phyloP scores from a whole-genome alignment of 2,888 invertebrate species.

The Alitta virens region DNA sequence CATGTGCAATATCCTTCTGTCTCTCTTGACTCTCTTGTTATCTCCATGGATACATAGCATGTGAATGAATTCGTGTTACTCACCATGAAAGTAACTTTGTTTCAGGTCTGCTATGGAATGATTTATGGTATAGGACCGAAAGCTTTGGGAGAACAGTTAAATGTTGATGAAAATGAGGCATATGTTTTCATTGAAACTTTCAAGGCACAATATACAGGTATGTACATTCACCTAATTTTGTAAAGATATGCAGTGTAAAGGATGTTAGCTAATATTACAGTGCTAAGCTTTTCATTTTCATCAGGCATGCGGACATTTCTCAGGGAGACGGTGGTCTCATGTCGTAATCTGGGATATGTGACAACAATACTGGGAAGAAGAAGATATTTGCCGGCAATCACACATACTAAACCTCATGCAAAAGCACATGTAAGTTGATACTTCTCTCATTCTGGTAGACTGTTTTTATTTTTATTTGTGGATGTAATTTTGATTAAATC shows the following conservation, averaged over 20 bases:
- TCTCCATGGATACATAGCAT: no score
- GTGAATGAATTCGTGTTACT: no score
- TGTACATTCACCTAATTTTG: no score
- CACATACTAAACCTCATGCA: conserved; percentile 67
- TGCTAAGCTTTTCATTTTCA: background rate
- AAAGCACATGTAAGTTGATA: conserved; percentile 46
- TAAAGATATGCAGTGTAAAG: background rate
- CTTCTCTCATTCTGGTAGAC: background rate
- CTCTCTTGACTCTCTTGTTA: no score
- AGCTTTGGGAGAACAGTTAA: conserved; percentile 75
- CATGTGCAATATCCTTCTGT: background rate
- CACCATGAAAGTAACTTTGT: no score
- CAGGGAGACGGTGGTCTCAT: conserved; percentile 64
- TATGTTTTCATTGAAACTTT: conserved; percentile 65
- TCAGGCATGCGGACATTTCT: conserved; percentile 67
- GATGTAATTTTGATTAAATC: no score
- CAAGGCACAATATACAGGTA: conserved; percentile 76
- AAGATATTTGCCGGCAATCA: conserved; percentile 69
- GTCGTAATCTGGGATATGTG: conserved; percentile 73
- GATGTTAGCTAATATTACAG: no score
- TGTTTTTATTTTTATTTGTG: no score
- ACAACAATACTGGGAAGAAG: conserved; percentile 79
- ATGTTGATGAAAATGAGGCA: conserved; percentile 77
- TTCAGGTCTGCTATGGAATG: conserved; percentile 83
- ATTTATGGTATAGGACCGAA: conserved; percentile 94